Conservation (phyloP, 2,113 vertebrate genomes). For the Motacilla alba region DNA sequence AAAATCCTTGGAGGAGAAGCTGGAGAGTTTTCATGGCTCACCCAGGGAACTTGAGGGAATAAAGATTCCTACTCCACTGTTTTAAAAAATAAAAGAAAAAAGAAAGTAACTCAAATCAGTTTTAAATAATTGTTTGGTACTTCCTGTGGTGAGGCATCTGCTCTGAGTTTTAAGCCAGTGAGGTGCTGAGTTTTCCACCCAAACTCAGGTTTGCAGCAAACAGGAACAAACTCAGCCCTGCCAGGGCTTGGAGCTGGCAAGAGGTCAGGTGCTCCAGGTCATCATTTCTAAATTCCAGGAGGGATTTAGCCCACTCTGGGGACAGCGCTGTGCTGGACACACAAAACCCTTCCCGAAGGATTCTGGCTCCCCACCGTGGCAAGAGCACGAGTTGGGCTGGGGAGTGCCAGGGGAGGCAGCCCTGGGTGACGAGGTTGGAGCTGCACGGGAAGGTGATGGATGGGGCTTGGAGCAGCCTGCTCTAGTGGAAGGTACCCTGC, state of each 20-base stretch:
- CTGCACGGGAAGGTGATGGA: neutral
- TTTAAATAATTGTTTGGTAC: neutral
- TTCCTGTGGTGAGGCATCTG: neutral
- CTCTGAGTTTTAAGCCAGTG: neutral
- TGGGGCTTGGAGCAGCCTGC: neutral
- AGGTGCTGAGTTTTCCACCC: neutral
- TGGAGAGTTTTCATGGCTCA: neutral
- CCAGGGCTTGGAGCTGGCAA: neutral
- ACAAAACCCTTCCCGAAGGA: neutral
- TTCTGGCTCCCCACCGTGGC: conserved; percentile 52
- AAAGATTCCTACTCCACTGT: neutral
- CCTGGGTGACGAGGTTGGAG: accelerated
- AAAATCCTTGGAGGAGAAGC: neutral
- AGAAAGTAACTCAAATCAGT: neutral
- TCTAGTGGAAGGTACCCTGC: neutral
- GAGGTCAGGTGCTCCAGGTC: accelerated
- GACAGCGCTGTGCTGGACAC: neutral
- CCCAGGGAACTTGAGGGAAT: neutral
- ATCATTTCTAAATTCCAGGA: accelerated
- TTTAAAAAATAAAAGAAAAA: neutral
- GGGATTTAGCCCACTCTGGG: neutral
- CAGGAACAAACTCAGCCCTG: neutral
- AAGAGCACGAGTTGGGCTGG: neutral
- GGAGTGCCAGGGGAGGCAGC: neutral
- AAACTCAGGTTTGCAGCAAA: neutral